A percentile compares a stretch with the other conserved stretches of the same genome.
Evolutionary conservation across 2,888 invertebrate species (phyloP).

Genomic region (Lampropteryx suffumata): DNA sequence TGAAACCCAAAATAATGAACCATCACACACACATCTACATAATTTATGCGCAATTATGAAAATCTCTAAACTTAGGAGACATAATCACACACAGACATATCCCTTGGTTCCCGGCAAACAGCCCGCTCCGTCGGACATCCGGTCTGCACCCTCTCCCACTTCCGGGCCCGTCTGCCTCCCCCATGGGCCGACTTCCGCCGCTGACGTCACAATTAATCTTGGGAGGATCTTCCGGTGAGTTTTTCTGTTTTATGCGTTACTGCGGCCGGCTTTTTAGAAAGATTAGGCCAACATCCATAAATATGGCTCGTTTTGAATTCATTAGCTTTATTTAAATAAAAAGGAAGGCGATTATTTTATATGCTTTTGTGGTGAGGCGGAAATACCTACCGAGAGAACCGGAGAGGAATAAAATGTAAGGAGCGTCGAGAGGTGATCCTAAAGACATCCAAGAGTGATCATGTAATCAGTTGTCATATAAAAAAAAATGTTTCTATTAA

Average conservation of each 20-base stretch:
- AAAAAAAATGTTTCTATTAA: too few relatives aligned
- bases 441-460: too few relatives aligned
- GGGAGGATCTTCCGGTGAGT: slow-evolving; percentile 53
- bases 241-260: slow-evolving; percentile 49
- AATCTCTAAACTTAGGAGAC: slow-evolving; percentile 37
- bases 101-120: slow-evolving; percentile 45
- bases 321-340: slow-evolving; percentile 8
- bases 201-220: slow-evolving; percentile 62
- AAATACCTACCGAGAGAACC: too few relatives aligned
- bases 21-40: slow-evolving; percentile 18
- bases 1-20: slow-evolving; percentile 5
- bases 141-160: slow-evolving; percentile 48
- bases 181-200: slow-evolving; percentile 44
- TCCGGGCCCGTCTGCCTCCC: slow-evolving; percentile 36
- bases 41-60: slow-evolving; percentile 34
- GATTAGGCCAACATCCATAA: slow-evolving; percentile 20
- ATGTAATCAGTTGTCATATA: too few relatives aligned
- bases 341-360: neutral
- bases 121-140: slow-evolving; percentile 62
- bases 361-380: neutral
- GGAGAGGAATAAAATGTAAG: too few relatives aligned
- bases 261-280: slow-evolving; percentile 24
- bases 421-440: too few relatives aligned
- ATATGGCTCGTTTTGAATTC: slow-evolving; percentile 21
- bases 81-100: slow-evolving; percentile 36